Conservation (phyloP, 2,888 invertebrate genomes). For the Acheta domesticus region DNA sequence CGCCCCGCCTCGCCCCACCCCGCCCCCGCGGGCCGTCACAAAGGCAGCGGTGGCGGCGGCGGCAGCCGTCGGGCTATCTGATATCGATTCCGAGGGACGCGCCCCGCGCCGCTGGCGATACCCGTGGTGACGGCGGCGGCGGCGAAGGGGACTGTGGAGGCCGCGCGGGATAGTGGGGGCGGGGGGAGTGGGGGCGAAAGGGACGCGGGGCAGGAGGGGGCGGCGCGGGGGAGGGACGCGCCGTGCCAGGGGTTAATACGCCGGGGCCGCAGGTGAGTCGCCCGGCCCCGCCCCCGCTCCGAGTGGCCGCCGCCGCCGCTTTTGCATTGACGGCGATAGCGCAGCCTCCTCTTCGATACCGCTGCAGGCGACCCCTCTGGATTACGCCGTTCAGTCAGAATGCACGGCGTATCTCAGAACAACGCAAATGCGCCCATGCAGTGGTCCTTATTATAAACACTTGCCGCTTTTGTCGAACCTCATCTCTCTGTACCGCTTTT, state of each 20-base stretch:
- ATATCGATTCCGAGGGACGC: constrained; percentile 18
- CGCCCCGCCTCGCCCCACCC: background rate
- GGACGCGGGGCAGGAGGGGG: background rate
- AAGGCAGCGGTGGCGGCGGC: background rate
- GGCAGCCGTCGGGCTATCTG: constrained; percentile 4
- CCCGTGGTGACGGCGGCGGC: background rate
- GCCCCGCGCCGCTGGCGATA: background rate
- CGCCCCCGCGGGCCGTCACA: background rate
- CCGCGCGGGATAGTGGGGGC: background rate
- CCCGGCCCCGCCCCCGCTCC: background rate
- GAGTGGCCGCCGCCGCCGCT: background rate
- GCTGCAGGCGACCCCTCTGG: too few relatives aligned
- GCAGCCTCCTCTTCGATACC: too few relatives aligned
- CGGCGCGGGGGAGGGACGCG: background rate
- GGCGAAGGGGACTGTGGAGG: background rate
- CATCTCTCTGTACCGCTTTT: too few relatives aligned
- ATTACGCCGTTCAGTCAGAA: too few relatives aligned
- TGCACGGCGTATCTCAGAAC: too few relatives aligned
- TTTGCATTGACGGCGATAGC: too few relatives aligned
- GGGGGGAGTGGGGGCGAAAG: too few relatives aligned
- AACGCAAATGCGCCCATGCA: too few relatives aligned
- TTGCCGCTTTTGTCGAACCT: too few relatives aligned
- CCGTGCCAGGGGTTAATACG: background rate
- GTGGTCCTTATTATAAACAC: too few relatives aligned
- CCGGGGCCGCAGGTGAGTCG: constrained; percentile 9